Evolutionary conservation across 2,113 vertebrate genomes (phyloP).

Genomic region (Tricholaema leucomelas): DNA sequence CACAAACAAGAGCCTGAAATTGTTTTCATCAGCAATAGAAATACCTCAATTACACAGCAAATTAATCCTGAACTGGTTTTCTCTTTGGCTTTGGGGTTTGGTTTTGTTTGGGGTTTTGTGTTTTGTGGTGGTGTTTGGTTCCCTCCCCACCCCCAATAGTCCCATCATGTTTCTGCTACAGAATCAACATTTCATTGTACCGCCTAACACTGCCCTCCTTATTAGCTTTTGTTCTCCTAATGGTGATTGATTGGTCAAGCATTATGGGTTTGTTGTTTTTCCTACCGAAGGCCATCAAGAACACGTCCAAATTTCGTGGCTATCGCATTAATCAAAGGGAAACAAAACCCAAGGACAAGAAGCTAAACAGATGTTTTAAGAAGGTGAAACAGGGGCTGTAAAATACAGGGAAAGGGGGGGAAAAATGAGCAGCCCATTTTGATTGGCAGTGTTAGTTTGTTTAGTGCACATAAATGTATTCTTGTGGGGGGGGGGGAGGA

Average conservation of each 20-base stretch:
- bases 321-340: conserved; percentile 84
- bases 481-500: neutral
- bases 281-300: conserved; percentile 78
- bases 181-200: conserved; percentile 74
- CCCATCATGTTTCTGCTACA: conserved; percentile 58
- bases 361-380: conserved; percentile 69
- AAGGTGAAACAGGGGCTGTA: conserved; percentile 46
- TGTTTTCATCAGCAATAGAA: neutral
- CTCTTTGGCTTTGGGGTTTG: neutral
- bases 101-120: too few species aligned
- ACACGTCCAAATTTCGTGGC: conserved; percentile 80
- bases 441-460: neutral
- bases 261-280: conserved; percentile 66
- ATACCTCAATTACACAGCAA: neutral
- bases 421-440: neutral
- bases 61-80: neutral
- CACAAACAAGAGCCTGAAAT: neutral
- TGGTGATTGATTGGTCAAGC: conserved; percentile 62
- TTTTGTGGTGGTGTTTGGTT: too few species aligned
- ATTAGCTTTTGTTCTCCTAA: conserved; percentile 71
- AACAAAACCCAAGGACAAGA: conserved; percentile 73
- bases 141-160: too few species aligned
- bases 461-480: neutral
- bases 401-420: neutral
- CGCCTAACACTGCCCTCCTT: conserved; percentile 62